Percentiles rank a stretch among this genome's conserved stretches.
Conservation (phyloP, 2,113 vertebrate species). For the Speoplatyrhinus poulsoni region DNA sequence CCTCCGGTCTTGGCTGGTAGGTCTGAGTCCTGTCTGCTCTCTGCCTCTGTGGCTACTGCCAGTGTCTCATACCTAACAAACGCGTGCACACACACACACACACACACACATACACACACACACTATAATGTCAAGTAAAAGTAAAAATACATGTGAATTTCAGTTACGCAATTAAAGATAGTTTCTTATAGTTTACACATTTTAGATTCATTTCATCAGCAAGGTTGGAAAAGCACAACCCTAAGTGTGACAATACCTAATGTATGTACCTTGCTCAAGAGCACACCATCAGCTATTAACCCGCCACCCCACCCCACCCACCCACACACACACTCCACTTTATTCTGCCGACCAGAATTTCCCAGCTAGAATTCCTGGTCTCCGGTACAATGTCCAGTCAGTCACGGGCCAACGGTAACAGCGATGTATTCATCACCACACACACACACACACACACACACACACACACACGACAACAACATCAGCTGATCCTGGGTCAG, state of each 20-base stretch:
- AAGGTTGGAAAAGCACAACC: no score
- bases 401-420: no score
- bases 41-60: conserved; percentile 92
- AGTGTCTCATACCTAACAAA: conserved; percentile 89
- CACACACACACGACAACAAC: not conserved
- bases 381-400: no score
- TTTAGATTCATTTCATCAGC: not conserved
- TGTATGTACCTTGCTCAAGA: no score
- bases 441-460: not conserved
- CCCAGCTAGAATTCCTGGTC: no score
- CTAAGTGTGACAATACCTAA: no score
- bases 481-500: conserved; percentile 21
- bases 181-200: not conserved
- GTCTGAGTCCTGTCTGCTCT: conserved; percentile 84
- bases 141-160: no score
- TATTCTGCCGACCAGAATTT: not conserved
- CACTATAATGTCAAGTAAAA: no score
- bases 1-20: conserved; percentile 84
- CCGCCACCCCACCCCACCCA: not conserved
- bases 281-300: no score
- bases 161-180: not conserved
- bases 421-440: not conserved
- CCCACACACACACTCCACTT: conserved; percentile 6
- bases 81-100: conserved; percentile 8
- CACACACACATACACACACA: not conserved